These are phyloP conservation scores for Coleophora flavipennella DNA, from an alignment of 2,888 invertebrate genomes.

Conservation along the genomic window DNA sequence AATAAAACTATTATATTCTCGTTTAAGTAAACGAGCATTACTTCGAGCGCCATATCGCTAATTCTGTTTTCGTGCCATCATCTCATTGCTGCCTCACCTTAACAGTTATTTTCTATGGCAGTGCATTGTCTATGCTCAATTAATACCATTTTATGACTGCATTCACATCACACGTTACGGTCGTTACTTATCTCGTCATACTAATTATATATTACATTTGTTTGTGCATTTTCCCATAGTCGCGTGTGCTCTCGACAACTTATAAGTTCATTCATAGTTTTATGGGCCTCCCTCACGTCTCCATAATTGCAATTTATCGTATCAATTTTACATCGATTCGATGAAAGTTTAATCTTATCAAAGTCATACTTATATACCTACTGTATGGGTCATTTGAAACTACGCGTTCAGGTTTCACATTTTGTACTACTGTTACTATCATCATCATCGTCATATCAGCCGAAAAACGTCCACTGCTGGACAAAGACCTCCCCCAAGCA, in stretches of 20 bases:
- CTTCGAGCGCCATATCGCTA: slow-evolving; percentile 42
- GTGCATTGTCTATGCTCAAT: slow-evolving; percentile 45
- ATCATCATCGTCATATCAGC: too few species aligned
- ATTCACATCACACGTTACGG: slow-evolving; percentile 39
- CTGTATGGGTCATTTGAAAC: too few species aligned
- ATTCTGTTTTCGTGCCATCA: slow-evolving; percentile 53
- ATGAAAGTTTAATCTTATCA: slow-evolving; percentile 7
- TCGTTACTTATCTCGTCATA: slow-evolving; percentile 24
- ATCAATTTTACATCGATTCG: slow-evolving; percentile 21
- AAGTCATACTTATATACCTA: too few species aligned
- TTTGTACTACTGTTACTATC: too few species aligned
- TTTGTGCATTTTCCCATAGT: slow-evolving; percentile 43
- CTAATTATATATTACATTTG: slow-evolving; percentile 37
- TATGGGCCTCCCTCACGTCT: slow-evolving; percentile 43
- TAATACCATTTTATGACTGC: slow-evolving; percentile 48
- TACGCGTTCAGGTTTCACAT: too few species aligned
- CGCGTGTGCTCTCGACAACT: slow-evolving; percentile 43
- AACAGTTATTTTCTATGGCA: slow-evolving; percentile 44
- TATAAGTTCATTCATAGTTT: slow-evolving; percentile 53
- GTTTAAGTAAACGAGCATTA: slow-evolving; percentile 31
- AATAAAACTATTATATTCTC: slow-evolving; percentile 64
- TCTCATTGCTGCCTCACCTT: slow-evolving; percentile 38
- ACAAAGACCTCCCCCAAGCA: too few species aligned
- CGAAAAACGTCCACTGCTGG: too few species aligned
- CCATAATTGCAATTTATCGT: slow-evolving; percentile 43